Base-by-base conservation (phyloP, 2,888 invertebrate species). In the Agrochola litura region DNA sequence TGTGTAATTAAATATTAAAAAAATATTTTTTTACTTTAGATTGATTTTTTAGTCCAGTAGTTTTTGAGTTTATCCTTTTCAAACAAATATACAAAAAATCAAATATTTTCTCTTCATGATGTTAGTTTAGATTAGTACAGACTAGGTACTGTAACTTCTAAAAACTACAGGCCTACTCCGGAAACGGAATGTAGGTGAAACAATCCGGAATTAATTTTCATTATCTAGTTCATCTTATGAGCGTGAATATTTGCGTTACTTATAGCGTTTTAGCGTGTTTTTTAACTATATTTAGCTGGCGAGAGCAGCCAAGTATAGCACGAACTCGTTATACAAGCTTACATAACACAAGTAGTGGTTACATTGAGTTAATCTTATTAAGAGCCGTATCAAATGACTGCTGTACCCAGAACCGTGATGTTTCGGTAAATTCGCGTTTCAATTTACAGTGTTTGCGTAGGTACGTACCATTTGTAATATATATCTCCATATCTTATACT, bases 351-450 rank as follows among this genome's bases (percentile, higher is more conserved):
- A 71, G 61, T 30, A 58, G 70, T 83, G 8, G 65, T 61, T 63
- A 67, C 25, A 79, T 56, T 63, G 66, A 71, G 65, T 77, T 65
- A 77, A 70, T 83, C 58, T 78, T 56, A 74, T 58, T 68, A 73
- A 25, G 70, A 65, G 30, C 22, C 77, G 78, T 84, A 83, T 86
- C 85, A 82, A 84, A 84, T 89, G 72, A 66, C 79, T 25, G 60
- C 56, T 61, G 58, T 89, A 84, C 86, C 16, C 14, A 77, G 90
- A 90, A 91, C 16, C 88, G 90, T 90, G 91, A 86, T 89, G 84
- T 85, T 90, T 76, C 19, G 52, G 84, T 89, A 84, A 89, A 89
- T 84, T 83, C 60, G 2, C 54, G 76, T 64, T 81, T 65, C 56
- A 79, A 73, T 79, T 73, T 77, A 56, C 37, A 58, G 37, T 61